A percentile compares a stretch with the other conserved stretches of the same genome.
Evolutionary conservation across 2,113 vertebrate genomes (phyloP).

Genomic region (Rostratula benghalensis): DNA sequence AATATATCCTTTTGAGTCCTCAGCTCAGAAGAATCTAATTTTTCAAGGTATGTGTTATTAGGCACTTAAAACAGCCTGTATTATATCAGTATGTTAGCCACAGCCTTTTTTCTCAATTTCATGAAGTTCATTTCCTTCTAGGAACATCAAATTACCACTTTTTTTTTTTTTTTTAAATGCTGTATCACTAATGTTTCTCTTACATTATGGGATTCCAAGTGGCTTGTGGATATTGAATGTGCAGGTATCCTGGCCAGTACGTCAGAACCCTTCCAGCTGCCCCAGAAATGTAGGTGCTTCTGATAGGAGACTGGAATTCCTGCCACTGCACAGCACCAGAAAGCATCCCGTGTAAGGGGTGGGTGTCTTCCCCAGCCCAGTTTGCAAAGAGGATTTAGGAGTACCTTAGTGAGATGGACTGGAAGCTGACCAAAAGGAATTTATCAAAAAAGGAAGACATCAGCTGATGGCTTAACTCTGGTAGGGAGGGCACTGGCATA

Average conservation of each 20-base stretch:
- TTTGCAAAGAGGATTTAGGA: background rate
- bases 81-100: background rate
- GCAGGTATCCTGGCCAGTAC: background rate
- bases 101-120: background rate
- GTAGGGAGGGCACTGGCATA: background rate
- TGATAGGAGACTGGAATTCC: background rate
- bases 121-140: background rate
- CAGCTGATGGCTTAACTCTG: background rate
- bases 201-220: fast-evolving
- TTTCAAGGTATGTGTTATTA: background rate
- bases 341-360: background rate
- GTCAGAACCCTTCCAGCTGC: background rate
- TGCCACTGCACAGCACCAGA: background rate
- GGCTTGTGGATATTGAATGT: background rate
- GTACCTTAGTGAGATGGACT: background rate
- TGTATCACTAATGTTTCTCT: background rate
- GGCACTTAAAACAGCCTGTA: background rate
- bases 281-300: background rate
- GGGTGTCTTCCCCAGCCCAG: background rate
- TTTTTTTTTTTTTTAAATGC: no score
- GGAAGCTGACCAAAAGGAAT: background rate
- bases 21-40: background rate
- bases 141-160: background rate
- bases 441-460: background rate
- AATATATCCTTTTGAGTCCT: background rate